Percentiles rank a stretch among this genome's conserved stretches.
phyloP scores from a whole-genome alignment of 1,140 invertebrate species.

The Eulimnadia texana region DNA sequence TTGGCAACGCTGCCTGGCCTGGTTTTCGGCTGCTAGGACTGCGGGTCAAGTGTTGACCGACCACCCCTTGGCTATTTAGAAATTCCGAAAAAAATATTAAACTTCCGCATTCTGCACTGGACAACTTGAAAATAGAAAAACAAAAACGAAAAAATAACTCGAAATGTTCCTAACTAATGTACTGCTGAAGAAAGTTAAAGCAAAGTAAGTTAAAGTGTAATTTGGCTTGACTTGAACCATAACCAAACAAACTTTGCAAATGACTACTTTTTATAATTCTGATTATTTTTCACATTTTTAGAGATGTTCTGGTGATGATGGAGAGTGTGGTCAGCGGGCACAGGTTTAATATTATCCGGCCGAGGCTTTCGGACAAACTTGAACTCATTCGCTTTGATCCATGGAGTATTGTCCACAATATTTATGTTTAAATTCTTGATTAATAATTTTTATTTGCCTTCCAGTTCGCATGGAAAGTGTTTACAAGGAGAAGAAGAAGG shows the following conservation, averaged over 20 bases:
- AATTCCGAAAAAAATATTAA: not conserved
- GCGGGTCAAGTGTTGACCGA: not conserved
- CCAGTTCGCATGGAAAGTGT: slow-evolving; percentile 10
- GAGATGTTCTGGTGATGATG: slow-evolving; percentile 54
- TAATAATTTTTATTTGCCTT: not conserved
- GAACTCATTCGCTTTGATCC: slow-evolving; percentile 61
- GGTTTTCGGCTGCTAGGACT: not conserved
- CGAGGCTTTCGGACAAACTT: slow-evolving; percentile 58
- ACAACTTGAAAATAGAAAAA: not conserved
- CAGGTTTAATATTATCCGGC: slow-evolving; percentile 42
- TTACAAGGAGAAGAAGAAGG: slow-evolving; percentile 17
- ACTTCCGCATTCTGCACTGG: not conserved
- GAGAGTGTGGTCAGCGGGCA: slow-evolving; percentile 64
- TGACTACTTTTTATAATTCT: not conserved
- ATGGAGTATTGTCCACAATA: slow-evolving; percentile 41
- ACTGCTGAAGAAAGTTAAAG: slow-evolving; percentile 6
- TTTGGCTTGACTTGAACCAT: no score
- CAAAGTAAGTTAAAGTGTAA: slow-evolving; percentile 2
- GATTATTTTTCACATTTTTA: slow-evolving; percentile 25
- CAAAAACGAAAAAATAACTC: not conserved
- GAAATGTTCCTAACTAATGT: slow-evolving; percentile 1
- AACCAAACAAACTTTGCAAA: no score
- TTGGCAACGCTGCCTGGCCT: not conserved
- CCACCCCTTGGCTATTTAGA: not conserved
- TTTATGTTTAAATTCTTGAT: not conserved